phyloP scores from a whole-genome alignment of 2,888 invertebrate genomes.

The Kryphioiulus occultus region DNA sequence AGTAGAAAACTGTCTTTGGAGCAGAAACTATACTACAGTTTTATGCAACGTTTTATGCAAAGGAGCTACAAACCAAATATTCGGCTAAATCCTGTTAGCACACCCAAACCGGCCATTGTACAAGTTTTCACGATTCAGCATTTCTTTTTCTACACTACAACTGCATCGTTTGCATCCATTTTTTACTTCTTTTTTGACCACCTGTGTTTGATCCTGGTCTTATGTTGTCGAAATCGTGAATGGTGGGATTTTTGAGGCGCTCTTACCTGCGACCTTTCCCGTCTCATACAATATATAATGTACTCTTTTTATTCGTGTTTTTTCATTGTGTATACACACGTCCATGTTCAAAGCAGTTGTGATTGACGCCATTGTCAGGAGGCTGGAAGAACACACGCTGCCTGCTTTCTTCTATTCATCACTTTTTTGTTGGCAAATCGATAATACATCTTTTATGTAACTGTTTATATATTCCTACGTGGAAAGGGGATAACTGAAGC shows the following conservation, averaged over 20 bases:
- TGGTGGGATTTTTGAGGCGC: neutral
- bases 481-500: slow-evolving; percentile 28
- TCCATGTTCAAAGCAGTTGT: slow-evolving; percentile 16
- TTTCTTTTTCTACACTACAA: neutral
- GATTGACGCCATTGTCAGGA: slow-evolving; percentile 28
- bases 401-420: slow-evolving; percentile 33
- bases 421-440: slow-evolving; percentile 12
- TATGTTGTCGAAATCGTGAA: neutral
- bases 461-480: neutral
- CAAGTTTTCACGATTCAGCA: neutral
- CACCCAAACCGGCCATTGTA: neutral
- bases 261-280: slow-evolving; percentile 11
- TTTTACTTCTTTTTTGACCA: too few relatives aligned
- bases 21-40: too few relatives aligned
- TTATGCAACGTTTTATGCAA: too few relatives aligned
- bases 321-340: neutral
- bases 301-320: slow-evolving; percentile 7
- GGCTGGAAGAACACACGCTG: neutral
- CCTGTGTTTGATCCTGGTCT: neutral
- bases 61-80: neutral
- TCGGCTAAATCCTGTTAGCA: neutral
- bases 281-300: neutral
- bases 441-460: slow-evolving; percentile 39
- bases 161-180: neutral
- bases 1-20: too few relatives aligned